These are phyloP conservation scores for Xenops minutus DNA, from an alignment of 2,797 vertebrate genomes.

Conservation along the genomic window DNA sequence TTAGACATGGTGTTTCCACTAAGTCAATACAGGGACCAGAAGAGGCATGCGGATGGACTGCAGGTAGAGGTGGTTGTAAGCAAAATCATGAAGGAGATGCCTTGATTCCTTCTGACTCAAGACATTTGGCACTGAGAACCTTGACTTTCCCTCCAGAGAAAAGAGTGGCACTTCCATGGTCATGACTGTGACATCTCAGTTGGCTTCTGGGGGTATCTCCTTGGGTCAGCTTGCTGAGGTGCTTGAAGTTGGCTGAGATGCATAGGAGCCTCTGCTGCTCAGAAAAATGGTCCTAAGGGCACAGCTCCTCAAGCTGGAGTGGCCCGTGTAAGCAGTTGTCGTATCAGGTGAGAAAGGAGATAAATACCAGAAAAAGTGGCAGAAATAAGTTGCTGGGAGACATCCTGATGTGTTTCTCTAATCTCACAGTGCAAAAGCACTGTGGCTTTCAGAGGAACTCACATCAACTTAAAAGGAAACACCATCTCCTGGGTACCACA, in stretches of 20 bases:
- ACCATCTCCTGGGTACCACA: background rate
- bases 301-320: background rate
- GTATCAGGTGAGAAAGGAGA: background rate
- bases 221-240: background rate
- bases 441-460: background rate
- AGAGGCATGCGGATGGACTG: background rate
- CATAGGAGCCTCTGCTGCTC: background rate
- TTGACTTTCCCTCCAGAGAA: background rate
- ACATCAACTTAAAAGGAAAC: background rate
- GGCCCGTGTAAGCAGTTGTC: accelerated
- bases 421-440: background rate
- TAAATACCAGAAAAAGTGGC: background rate
- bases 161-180: background rate
- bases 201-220: background rate
- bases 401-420: background rate
- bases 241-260: background rate
- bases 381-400: background rate
- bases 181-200: background rate
- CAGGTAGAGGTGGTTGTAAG: background rate
- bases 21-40: background rate
- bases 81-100: background rate
- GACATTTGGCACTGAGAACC: background rate
- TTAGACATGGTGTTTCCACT: background rate
- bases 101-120: background rate
- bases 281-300: background rate